phyloP scores from a whole-genome alignment of 2,797 vertebrate genomes.

The Myripristis murdjan region DNA sequence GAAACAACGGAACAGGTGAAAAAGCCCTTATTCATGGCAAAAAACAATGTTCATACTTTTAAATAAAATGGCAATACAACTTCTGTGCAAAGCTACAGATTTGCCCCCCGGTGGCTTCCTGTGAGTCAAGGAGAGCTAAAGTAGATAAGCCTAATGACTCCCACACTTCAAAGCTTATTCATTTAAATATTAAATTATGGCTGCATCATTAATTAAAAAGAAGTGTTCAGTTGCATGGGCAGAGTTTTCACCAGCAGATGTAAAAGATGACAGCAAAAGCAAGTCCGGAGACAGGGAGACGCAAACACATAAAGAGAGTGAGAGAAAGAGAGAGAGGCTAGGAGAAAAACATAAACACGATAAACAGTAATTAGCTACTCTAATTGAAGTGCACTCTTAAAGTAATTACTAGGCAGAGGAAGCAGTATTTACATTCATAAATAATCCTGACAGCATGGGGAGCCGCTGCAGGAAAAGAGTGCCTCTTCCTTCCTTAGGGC shows the following conservation, averaged over 20 bases:
- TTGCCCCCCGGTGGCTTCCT: slow-evolving; percentile 32
- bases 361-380: slow-evolving; percentile 86
- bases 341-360: slow-evolving; percentile 77
- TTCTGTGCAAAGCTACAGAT: slow-evolving; percentile 34
- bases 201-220: slow-evolving; percentile 69
- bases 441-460: slow-evolving; percentile 73
- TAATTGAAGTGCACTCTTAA: slow-evolving; percentile 85
- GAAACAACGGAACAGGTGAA: neutral
- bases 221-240: slow-evolving; percentile 40
- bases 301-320: slow-evolving; percentile 32
- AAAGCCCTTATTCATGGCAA: slow-evolving; percentile 18
- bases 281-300: slow-evolving; percentile 46
- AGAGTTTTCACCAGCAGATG: slow-evolving; percentile 54
- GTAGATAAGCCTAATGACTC: slow-evolving; percentile 60
- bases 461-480: slow-evolving; percentile 43
- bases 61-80: slow-evolving; percentile 27
- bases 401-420: slow-evolving; percentile 84
- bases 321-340: slow-evolving; percentile 14
- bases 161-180: slow-evolving; percentile 67
- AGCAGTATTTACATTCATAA: slow-evolving; percentile 81
- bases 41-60: slow-evolving; percentile 35
- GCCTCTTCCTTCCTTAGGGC: slow-evolving; percentile 40
- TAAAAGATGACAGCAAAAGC: slow-evolving; percentile 55
- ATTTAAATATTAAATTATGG: slow-evolving; percentile 70
- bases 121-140: slow-evolving; percentile 41